Conservation (phyloP, 53 echinoderm and acorn worm species). For the Actinopyga echinites region DNA sequence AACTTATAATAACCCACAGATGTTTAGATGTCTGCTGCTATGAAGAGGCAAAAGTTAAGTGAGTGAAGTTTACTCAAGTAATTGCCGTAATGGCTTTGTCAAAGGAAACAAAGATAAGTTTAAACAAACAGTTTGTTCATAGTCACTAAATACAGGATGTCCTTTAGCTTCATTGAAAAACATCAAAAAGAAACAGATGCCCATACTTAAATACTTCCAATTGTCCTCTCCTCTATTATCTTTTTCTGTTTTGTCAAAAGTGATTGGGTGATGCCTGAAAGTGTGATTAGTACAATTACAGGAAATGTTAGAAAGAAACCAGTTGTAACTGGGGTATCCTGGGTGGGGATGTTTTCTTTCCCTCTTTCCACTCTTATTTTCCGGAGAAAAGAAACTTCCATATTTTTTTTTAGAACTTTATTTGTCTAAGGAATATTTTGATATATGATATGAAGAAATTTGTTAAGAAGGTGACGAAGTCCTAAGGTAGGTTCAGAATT, state of each 20-base stretch:
- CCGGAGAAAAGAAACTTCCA: background rate
- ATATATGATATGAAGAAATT: no score
- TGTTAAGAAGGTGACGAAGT: no score
- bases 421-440: no score
- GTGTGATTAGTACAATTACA: slow-evolving; percentile 30
- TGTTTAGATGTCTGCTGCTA: slow-evolving; percentile 16
- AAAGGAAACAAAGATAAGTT: slow-evolving; percentile 39
- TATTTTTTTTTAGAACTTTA: no score
- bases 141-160: slow-evolving; percentile 40
- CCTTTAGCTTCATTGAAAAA: slow-evolving; percentile 21
- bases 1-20: slow-evolving; percentile 23
- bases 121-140: slow-evolving; percentile 37
- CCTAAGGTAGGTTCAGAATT: no score
- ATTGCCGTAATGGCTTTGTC: slow-evolving; percentile 35
- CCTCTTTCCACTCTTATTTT: slow-evolving; percentile 20
- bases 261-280: background rate
- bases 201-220: slow-evolving; percentile 7
- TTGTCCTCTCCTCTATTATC: slow-evolving; percentile 13
- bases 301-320: slow-evolving; percentile 19
- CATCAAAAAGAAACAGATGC: slow-evolving; percentile 30
- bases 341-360: slow-evolving; percentile 28
- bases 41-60: background rate
- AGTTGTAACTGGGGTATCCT: slow-evolving; percentile 11
- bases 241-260: slow-evolving; percentile 21
- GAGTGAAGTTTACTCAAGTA: slow-evolving; percentile 2